Evolutionary conservation across 2,888 invertebrate genomes (phyloP), one percentile per base, ranked within the genome.

Genomic region (Drosophila algonquin): DNA sequence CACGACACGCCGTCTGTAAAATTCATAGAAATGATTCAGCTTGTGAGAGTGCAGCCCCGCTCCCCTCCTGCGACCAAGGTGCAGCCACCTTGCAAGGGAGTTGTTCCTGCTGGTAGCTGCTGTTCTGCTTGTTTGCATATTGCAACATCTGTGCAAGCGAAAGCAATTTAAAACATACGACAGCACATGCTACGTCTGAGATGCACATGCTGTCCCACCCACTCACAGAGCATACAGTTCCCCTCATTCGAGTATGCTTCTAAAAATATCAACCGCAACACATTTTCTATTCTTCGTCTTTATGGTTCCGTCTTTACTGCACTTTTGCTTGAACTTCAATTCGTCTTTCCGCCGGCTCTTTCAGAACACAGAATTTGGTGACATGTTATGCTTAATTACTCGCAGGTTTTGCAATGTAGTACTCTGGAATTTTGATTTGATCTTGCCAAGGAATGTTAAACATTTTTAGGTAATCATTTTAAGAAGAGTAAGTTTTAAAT

Each of bases 81-180:
- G 70, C 55, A 52, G 78, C 71, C 72, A 83, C 87, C 81, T 83
- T 80, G 75, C 69, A 50, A 16, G 69, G 55, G 44, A 40, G 69
- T 62, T 59, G 70, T 58, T 46, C 56, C 50, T 61, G 59, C 44
- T 53, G 57, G 52, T 64, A 84, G 71, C 79, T 75, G 80, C 48
- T 77, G 80, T 83, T 78, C 67, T 68, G 79, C 81, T 78, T 83
- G 81, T 82, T 83, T 82, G 87, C 87, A 82, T 86, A 81, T 86
- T 82, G 82, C 87, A 82, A 86, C 82, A 82, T 82, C 82, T 82
- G 82, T 82, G 81, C 79, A 86, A 82, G 87, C 81, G 76, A 76
- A 76, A 83, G 81, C 82, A 78, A 81, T 86, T 83, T 71, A 59
- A 83, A 80, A 78, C 84, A 86, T 81, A 86, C 75, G 81, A 73